Evolutionary conservation across 2,797 vertebrate genomes (phyloP).

Genomic region (Xyrichtys novacula): DNA sequence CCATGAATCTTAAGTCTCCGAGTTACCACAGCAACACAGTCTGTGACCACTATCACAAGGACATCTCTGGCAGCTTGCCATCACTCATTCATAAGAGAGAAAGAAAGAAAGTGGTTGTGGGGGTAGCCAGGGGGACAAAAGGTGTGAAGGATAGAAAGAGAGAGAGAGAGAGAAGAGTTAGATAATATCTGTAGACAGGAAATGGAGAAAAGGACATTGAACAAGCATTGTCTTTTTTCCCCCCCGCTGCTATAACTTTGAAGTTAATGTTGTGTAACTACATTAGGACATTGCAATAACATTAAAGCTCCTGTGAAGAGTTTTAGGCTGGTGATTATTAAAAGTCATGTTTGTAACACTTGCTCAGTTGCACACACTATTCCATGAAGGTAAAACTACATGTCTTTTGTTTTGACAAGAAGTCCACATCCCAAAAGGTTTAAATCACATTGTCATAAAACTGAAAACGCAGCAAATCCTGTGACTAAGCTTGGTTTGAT

Average conservation of each 20-base stretch:
- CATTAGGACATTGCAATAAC: neutral
- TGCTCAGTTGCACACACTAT: no score
- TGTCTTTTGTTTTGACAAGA: no score
- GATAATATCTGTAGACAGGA: neutral
- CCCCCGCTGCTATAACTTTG: neutral
- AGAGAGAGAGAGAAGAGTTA: no score
- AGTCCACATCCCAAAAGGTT: neutral
- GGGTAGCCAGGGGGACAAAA: neutral
- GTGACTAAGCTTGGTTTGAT: neutral
- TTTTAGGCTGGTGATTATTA: neutral
- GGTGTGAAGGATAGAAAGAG: neutral
- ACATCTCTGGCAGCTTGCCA: conserved; percentile 67
- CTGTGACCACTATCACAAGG: conserved; percentile 74
- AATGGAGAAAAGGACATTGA: neutral
- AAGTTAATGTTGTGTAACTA: neutral
- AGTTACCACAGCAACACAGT: conserved; percentile 78
- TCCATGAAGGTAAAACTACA: neutral
- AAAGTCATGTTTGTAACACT: neutral
- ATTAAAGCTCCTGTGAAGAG: neutral
- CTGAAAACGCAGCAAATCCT: neutral
- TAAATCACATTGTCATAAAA: neutral
- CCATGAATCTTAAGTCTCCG: conserved; percentile 71
- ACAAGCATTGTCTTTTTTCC: neutral
- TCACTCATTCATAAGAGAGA: conserved; percentile 69
- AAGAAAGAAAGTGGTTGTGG: conserved; percentile 31